phyloP scores from a whole-genome alignment of 2,113 vertebrate species.

The Sylvilagus bachmani region DNA sequence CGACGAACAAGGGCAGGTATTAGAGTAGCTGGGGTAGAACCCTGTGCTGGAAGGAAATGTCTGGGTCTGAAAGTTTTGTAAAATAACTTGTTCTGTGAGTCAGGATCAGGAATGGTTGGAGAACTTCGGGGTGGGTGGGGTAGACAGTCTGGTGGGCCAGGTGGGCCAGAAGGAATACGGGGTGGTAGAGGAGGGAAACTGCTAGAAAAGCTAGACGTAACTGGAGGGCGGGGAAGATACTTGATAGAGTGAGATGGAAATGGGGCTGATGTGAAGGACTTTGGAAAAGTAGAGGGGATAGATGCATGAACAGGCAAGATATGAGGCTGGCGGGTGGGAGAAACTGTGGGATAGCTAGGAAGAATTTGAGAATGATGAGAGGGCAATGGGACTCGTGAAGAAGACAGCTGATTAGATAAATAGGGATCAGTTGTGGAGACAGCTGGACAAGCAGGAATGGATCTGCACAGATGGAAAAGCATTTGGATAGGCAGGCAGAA shows the following conservation, averaged over 20 bases:
- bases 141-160: conserved; percentile 50
- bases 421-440: conserved; percentile 68
- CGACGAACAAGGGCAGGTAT: conserved; percentile 67
- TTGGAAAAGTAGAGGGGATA: conserved; percentile 53
- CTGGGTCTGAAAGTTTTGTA: conserved; percentile 70
- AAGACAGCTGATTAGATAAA: conserved; percentile 56
- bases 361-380: conserved; percentile 58
- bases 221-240: conserved; percentile 63
- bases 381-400: conserved; percentile 44
- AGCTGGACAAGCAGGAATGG: conserved; percentile 79
- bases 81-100: conserved; percentile 71
- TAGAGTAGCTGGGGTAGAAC: conserved; percentile 34
- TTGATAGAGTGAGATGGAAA: conserved; percentile 38
- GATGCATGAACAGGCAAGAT: conserved; percentile 40
- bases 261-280: conserved; percentile 48
- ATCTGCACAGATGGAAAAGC: conserved; percentile 80
- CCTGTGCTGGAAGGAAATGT: conserved; percentile 52
- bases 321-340: neutral
- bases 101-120: conserved; percentile 32
- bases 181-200: conserved; percentile 54
- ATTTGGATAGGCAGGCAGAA: conserved; percentile 77
- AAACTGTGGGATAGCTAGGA: conserved; percentile 68
- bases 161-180: conserved; percentile 67
- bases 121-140: conserved; percentile 19
- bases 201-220: conserved; percentile 55